These are phyloP conservation scores for Motacilla alba DNA, from an alignment of 2,113 vertebrate species.

Conservation along the genomic window DNA sequence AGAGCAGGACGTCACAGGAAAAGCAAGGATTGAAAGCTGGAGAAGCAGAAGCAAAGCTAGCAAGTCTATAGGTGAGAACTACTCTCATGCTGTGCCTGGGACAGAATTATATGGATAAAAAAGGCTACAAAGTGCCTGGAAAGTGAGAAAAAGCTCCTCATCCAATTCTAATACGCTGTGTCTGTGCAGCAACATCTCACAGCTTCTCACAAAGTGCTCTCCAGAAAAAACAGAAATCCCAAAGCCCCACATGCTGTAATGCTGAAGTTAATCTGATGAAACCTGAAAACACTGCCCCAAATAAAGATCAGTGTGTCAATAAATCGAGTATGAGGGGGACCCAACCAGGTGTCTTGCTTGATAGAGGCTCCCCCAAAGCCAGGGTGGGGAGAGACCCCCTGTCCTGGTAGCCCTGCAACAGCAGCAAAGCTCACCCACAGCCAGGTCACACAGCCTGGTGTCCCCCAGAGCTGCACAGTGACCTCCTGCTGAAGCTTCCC, in stretches of 20 bases:
- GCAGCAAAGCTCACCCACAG: not conserved
- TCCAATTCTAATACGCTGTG: not conserved
- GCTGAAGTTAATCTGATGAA: not conserved
- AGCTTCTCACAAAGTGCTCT: not conserved
- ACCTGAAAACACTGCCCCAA: not conserved
- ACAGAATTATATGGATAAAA: not conserved
- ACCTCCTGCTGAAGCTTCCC: not conserved
- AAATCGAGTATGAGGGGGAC: not conserved
- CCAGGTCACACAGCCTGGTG: not conserved
- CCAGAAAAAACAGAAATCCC: no score
- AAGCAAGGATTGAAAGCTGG: not conserved
- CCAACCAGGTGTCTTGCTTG: no score
- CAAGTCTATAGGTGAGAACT: not conserved
- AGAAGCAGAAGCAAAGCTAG: not conserved
- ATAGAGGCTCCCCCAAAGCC: not conserved
- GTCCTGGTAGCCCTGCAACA: not conserved
- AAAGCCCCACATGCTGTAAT: rapidly evolving
- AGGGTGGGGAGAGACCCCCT: not conserved
- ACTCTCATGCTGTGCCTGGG: not conserved
- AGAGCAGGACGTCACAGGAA: not conserved
- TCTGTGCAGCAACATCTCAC: not conserved
- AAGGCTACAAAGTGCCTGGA: not conserved
- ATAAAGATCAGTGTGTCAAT: not conserved
- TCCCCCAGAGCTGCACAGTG: not conserved
- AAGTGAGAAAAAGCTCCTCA: not conserved